phyloP scores from a whole-genome alignment of 1,140 invertebrate genomes.

The Metaphire vulgaris region DNA sequence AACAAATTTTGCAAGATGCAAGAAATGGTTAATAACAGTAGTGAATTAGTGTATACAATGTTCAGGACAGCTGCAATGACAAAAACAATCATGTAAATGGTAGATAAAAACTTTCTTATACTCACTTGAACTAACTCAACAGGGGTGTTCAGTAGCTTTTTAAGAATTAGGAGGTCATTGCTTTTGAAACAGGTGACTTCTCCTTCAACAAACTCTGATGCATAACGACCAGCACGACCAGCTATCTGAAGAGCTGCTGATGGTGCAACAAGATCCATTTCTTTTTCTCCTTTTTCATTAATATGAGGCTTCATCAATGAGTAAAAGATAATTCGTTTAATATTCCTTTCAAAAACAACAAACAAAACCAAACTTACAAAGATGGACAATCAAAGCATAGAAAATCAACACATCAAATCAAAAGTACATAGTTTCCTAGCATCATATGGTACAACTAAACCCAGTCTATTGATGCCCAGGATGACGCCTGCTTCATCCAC shows the following conservation, averaged over 20 bases:
- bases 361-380: background rate
- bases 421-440: no score
- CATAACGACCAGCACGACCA: constrained; percentile 78
- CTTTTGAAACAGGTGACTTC: constrained; percentile 81
- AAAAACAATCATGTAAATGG: background rate
- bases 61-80: no score
- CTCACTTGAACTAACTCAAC: constrained; percentile 64
- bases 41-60: no score
- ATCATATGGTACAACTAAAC: no score
- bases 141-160: constrained; percentile 61
- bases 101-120: background rate
- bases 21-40: no score
- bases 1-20: no score
- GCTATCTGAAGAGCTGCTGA: constrained; percentile 94
- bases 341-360: constrained; percentile 64
- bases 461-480: no score
- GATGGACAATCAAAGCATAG: no score
- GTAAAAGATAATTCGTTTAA: constrained; percentile 90
- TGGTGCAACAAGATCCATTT: constrained; percentile 80
- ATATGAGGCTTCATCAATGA: constrained; percentile 78
- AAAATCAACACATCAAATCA: no score
- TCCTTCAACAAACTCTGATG: constrained; percentile 77
- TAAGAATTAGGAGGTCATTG: constrained; percentile 73
- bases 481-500: no score
- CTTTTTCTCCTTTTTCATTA: constrained; percentile 87